Conservation (phyloP, 53 echinoderm and acorn worm genomes). For the Actinopyga echinites region DNA sequence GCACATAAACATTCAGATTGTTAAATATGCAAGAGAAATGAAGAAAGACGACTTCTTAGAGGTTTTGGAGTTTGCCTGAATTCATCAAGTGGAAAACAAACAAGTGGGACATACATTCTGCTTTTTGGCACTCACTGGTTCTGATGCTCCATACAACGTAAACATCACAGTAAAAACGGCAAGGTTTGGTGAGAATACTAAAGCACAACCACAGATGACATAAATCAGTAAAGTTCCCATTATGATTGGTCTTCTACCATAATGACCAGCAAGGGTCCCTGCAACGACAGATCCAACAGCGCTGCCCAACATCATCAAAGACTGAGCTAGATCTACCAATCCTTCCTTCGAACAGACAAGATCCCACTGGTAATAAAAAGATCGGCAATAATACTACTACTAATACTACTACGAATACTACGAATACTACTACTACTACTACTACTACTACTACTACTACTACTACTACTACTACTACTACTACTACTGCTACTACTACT, state of each 20-base stretch:
- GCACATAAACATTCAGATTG: no score
- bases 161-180: background rate
- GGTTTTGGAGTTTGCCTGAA: no score
- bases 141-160: conserved; percentile 1
- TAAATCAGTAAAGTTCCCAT: conserved; percentile 23
- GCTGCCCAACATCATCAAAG: conserved; percentile 65
- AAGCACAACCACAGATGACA: background rate
- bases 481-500: no score
- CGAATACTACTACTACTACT: no score
- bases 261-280: conserved; percentile 66
- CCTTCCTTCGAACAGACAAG: conserved; percentile 68
- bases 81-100: no score
- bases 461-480: no score
- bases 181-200: background rate
- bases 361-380: conserved; percentile 55
- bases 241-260: conserved; percentile 60
- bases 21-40: no score
- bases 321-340: conserved; percentile 50
- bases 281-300: conserved; percentile 59
- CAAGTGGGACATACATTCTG: no score
- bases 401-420: no score
- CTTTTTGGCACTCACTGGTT: background rate
- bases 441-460: no score
- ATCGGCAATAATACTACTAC: no score
- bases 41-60: no score